Base-by-base conservation (phyloP, 1,140 invertebrate genomes). In the Agrypnia vestita region DNA sequence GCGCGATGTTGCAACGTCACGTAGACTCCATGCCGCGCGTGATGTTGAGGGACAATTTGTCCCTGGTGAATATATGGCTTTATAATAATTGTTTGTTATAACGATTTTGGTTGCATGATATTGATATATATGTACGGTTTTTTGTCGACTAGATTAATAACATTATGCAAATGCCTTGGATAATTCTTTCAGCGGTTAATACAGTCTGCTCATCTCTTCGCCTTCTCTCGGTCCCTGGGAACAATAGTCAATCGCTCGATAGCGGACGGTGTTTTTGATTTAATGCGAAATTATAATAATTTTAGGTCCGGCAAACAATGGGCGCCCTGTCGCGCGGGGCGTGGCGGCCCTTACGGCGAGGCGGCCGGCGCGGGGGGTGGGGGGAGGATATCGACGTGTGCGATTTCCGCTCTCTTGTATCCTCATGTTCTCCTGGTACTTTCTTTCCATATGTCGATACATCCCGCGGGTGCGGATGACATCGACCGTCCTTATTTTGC, bases 271-370 rank as follows among this genome's bases (percentile, higher is more conserved):
- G 51, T 62, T 80, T 79, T 82, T 82, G 81, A 82, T 82, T 82
- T 82, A 82, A 82, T 82, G 81, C 81, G 75, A 80, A 82, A 82
- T 82, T 80, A 82, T 82, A 80, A 82, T 82, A 82, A 82, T 82
- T 82, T 79, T 74, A 82, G 61, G 77, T 59, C 73, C 81, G 73
- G 77, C 75, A 75, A 69, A 82, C 80, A 82, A 82, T 82, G 80
- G 80, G 71, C 71, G 59, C 80, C 76, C 59, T 75, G 71, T 78
- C 76, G 80, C 69, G 62, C 53, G 72, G 80, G 80, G 80, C 77
- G 80, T 71, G 76, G 76, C 75, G 64, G 78, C 69, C 67, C 76
- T 78, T 56, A 47, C 55, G 43, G 21, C 46, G 19, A 8, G 53
- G 71, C 8, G 43, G 71, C 19, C 11, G 4, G 71, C 11, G 47